Percentiles rank a stretch among this genome's conserved stretches.
phyloP scores from a whole-genome alignment of 2,797 vertebrate species.

The Paedocypris micromegethes region DNA sequence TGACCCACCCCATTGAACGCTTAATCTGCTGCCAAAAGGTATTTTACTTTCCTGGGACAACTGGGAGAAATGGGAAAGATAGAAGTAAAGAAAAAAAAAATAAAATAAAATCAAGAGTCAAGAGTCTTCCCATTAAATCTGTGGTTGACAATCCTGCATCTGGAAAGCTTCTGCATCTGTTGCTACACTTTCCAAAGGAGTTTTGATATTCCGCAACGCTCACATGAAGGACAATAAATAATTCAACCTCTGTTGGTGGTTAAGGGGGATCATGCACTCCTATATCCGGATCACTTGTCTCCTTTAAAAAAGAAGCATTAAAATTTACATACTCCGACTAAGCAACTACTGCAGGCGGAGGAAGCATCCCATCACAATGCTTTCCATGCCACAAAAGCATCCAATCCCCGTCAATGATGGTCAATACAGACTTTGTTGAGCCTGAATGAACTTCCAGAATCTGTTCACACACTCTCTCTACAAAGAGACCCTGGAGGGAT shows the following conservation, averaged over 20 bases:
- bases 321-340: conserved; percentile 44
- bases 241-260: conserved; percentile 57
- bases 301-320: conserved; percentile 49
- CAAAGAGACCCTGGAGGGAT: conserved; percentile 33
- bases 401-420: conserved; percentile 35
- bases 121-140: conserved; percentile 66
- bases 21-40: conserved; percentile 71
- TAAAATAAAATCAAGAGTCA: conserved; percentile 45
- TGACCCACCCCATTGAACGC: conserved; percentile 56
- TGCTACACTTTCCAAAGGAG: conserved; percentile 61
- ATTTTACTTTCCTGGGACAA: conserved; percentile 72
- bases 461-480: conserved; percentile 36
- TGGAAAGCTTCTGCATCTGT: conserved; percentile 69
- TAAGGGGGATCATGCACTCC: conserved; percentile 41
- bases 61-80: conserved; percentile 38
- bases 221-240: conserved; percentile 60
- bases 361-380: conserved; percentile 9
- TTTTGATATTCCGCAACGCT: conserved; percentile 54
- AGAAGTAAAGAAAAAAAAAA: conserved; percentile 35
- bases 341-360: conserved; percentile 20
- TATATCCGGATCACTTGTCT: conserved; percentile 34
- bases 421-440: conserved; percentile 29
- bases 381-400: neutral
- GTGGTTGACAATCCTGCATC: conserved; percentile 58
- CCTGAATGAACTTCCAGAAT: conserved; percentile 33